A percentile compares a stretch with the other conserved stretches of the same genome.
phyloP scores from a whole-genome alignment of 2,888 invertebrate genomes.

The Pilophorus perplexus region DNA sequence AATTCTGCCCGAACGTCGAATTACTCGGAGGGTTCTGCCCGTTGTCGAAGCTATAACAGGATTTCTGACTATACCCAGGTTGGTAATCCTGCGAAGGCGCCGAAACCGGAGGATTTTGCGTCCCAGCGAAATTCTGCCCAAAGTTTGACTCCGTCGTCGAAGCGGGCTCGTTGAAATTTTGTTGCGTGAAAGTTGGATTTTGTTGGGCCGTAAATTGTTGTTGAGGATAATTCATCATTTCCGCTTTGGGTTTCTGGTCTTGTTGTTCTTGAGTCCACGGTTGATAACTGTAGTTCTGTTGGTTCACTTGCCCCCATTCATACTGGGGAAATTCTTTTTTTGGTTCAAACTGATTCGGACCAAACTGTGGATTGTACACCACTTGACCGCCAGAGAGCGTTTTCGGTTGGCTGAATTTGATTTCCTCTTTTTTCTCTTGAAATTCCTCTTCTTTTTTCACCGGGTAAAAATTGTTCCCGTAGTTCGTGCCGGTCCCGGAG shows the following conservation, averaged over 20 bases:
- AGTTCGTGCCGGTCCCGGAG: too few species aligned
- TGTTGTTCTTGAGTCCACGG: conserved; percentile 20
- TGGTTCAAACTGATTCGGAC: conserved; percentile 7
- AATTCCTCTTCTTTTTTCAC: conserved; percentile 26
- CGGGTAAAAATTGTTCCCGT: conserved; percentile 28
- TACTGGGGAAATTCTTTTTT: conserved; percentile 33
- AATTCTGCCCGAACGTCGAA: neutral
- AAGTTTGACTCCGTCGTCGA: neutral
- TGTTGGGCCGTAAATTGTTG: neutral
- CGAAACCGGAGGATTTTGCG: neutral
- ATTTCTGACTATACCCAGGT: neutral
- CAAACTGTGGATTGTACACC: conserved; percentile 25
- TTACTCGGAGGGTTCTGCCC: neutral
- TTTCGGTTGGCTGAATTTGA: conserved; percentile 27
- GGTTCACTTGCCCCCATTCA: conserved; percentile 26
- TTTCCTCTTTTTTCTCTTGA: conserved; percentile 28
- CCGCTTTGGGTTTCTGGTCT: conserved; percentile 23
- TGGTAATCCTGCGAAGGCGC: conserved; percentile 4
- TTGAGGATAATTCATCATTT: neutral
- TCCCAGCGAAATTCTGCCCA: neutral
- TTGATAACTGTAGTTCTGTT: conserved; percentile 19
- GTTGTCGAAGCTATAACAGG: neutral
- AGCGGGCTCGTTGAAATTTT: neutral
- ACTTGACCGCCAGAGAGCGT: conserved; percentile 30
- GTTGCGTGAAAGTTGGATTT: neutral